Conservation (phyloP, 2,797 vertebrate genomes). For the Eidolon dupreanum region DNA sequence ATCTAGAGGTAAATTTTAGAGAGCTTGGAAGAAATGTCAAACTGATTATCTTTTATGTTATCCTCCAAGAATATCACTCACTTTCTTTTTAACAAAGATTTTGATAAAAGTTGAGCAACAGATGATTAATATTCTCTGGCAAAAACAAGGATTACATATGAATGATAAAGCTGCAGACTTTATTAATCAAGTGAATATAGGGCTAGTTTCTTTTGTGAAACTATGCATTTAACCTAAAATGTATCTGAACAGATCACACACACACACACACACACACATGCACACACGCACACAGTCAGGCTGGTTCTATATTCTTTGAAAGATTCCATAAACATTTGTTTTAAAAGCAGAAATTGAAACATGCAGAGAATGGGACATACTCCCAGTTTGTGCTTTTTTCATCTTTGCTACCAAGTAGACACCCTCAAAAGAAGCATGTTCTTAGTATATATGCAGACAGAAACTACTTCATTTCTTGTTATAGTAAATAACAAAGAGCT, state of each 20-base stretch:
- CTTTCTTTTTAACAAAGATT: conserved; percentile 30
- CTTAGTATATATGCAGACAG: not conserved
- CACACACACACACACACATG: not conserved
- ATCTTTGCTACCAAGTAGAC: not conserved
- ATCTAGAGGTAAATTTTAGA: not conserved
- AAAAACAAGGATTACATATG: not conserved
- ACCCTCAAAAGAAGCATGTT: not conserved
- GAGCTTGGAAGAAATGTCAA: not conserved
- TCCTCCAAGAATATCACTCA: not conserved
- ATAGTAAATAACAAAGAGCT: not conserved
- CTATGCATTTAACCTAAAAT: not conserved
- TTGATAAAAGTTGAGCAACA: conserved; percentile 39
- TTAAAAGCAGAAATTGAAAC: not conserved
- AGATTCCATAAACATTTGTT: not conserved
- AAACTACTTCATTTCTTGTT: not conserved
- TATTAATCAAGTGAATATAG: not conserved
- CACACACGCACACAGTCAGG: not conserved
- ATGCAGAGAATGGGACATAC: not conserved
- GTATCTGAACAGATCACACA: not conserved
- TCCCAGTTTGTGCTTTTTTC: not conserved
- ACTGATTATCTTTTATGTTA: not conserved
- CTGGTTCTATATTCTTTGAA: not conserved
- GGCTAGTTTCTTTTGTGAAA: not conserved
- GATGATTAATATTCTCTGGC: conserved; percentile 20
- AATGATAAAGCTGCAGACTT: not conserved